Evolutionary conservation across 2,113 vertebrate species (phyloP).

Genomic region (Burhinus oedicnemus): DNA sequence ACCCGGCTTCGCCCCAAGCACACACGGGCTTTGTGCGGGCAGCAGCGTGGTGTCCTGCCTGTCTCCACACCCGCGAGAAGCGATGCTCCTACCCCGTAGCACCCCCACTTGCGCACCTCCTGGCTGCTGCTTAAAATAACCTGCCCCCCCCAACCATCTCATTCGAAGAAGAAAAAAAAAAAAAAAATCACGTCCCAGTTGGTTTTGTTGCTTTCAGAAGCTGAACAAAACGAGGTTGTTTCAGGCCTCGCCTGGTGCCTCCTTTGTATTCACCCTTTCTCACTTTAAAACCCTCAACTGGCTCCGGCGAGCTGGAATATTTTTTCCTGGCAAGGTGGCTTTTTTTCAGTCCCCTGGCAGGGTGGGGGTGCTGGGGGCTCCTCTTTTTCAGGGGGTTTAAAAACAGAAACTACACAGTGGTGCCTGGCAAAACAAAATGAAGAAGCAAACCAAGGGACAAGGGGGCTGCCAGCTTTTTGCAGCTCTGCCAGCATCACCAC

Average conservation of each 20-base stretch:
- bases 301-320: background rate
- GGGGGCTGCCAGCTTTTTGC: background rate
- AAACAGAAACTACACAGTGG: background rate
- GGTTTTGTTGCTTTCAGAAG: slow-evolving; percentile 41
- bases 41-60: background rate
- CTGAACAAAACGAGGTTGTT: slow-evolving; percentile 43
- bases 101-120: background rate
- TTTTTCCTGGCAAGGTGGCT: background rate
- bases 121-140: background rate
- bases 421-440: background rate
- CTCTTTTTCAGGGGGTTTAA: background rate
- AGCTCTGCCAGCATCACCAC: background rate
- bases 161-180: background rate
- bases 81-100: background rate
- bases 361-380: background rate
- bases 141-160: background rate
- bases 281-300: background rate
- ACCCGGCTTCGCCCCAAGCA: background rate
- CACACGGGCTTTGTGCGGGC: background rate
- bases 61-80: rapidly evolving
- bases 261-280: slow-evolving; percentile 28
- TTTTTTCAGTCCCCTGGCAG: background rate
- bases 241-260: slow-evolving; percentile 26
- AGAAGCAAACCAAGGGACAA: rapidly evolving
- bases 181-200: background rate